Percentiles rank a stretch among this genome's conserved stretches.
These are phyloP conservation scores for Drosophila anceps DNA, from an alignment of 2,888 invertebrate genomes.

Conservation along the genomic window DNA sequence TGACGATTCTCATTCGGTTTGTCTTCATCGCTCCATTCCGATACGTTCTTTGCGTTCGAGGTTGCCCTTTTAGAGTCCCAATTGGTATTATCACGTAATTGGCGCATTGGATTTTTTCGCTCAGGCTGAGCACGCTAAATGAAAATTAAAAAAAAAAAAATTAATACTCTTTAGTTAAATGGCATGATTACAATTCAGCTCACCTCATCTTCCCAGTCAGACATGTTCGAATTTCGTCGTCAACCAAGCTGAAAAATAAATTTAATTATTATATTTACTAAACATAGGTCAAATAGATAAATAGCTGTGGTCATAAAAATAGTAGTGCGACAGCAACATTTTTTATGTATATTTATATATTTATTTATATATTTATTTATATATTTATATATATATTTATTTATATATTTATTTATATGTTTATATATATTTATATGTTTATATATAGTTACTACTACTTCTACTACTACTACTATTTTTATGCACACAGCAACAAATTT, in stretches of 20 bases:
- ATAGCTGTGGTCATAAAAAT: too few relatives aligned
- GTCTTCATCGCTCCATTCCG: slow-evolving; percentile 53
- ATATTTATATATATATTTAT: too few relatives aligned
- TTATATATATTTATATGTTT: too few relatives aligned
- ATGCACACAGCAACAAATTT: background rate
- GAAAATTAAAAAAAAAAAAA: background rate
- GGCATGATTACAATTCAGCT: background rate
- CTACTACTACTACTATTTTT: too few relatives aligned
- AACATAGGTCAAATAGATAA: background rate
- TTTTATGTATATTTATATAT: too few relatives aligned
- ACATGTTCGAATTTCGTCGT: slow-evolving; percentile 49
- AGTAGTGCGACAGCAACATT: too few relatives aligned
- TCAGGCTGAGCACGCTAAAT: slow-evolving; percentile 2
- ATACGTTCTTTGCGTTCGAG: background rate
- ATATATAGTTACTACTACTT: too few relatives aligned
- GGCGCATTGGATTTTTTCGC: too few relatives aligned
- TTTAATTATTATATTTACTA: background rate
- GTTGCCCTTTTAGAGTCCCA: background rate
- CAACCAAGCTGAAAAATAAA: slow-evolving; percentile 13
- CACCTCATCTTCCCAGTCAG: slow-evolving; percentile 73
- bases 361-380: too few relatives aligned
- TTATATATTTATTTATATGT: too few relatives aligned
- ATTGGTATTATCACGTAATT: background rate
- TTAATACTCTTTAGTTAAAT: background rate
- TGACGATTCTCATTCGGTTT: slow-evolving; percentile 7